Percentiles rank a stretch among this genome's conserved stretches.
phyloP scores from a whole-genome alignment of 2,888 invertebrate genomes.

The Steinernema scapterisci region DNA sequence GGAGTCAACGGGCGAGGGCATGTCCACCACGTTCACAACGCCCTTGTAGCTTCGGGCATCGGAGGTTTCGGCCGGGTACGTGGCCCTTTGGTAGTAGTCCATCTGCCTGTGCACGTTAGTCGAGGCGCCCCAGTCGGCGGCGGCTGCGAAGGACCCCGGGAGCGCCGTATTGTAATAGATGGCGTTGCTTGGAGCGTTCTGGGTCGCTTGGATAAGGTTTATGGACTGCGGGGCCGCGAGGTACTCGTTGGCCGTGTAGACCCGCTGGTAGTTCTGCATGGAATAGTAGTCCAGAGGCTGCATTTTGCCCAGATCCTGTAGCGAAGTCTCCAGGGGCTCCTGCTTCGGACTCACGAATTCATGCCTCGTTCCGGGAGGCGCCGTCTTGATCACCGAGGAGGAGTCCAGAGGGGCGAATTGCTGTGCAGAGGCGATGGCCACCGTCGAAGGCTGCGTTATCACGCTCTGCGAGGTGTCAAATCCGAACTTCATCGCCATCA shows the following conservation, averaged over 20 bases:
- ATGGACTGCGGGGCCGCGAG: background rate
- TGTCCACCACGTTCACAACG: constrained; percentile 73
- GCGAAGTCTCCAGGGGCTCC: constrained; percentile 63
- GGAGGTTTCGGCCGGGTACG: constrained; percentile 33
- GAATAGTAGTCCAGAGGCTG: constrained; percentile 54
- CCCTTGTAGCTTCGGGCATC: constrained; percentile 44
- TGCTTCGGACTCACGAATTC: constrained; percentile 59
- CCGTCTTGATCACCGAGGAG: constrained; percentile 66
- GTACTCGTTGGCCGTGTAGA: constrained; percentile 30
- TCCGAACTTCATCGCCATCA: constrained; percentile 29
- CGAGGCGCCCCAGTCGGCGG: constrained; percentile 26
- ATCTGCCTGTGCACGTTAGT: background rate
- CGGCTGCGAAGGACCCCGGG: background rate
- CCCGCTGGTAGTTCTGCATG: constrained; percentile 42
- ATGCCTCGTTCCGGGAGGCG: constrained; percentile 59
- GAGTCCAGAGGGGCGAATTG: constrained; percentile 43
- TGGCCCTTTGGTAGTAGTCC: constrained; percentile 17
- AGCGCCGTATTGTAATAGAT: constrained; percentile 34
- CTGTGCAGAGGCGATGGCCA: background rate
- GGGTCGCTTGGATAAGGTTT: constrained; percentile 35
- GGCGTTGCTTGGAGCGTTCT: constrained; percentile 41
- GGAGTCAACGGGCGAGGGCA: constrained; percentile 83
- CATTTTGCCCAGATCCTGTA: constrained; percentile 64
- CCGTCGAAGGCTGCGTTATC: constrained; percentile 26
- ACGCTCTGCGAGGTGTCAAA: constrained; percentile 7